phyloP scores from a whole-genome alignment of 2,113 vertebrate species.

The Hoplias malabaricus region DNA sequence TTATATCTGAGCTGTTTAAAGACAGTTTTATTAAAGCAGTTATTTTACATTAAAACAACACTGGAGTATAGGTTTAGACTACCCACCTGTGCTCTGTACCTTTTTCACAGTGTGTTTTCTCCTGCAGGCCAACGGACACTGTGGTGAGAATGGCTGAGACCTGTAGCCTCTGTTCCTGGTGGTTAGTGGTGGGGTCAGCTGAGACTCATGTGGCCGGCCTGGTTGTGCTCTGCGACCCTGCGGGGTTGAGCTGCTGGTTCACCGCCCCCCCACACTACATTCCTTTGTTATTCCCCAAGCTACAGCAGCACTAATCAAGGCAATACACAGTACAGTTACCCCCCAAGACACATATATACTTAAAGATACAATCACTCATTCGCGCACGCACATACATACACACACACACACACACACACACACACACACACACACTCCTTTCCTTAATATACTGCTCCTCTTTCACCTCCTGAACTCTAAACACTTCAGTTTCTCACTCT shows the following conservation, averaged over 20 bases:
- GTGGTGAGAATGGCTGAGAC: slow-evolving; percentile 28
- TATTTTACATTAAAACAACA: no score
- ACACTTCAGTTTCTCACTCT: background rate
- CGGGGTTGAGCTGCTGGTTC: slow-evolving; percentile 67
- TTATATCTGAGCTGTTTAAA: no score
- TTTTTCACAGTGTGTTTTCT: slow-evolving; percentile 13
- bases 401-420: background rate
- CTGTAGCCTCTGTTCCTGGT: background rate
- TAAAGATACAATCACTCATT: slow-evolving; percentile 13
- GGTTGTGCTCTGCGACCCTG: slow-evolving; percentile 67
- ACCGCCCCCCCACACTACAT: slow-evolving; percentile 71
- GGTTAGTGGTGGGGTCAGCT: slow-evolving; percentile 66
- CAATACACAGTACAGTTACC: slow-evolving; percentile 60
- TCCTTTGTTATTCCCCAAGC: slow-evolving; percentile 70
- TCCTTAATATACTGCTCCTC: background rate
- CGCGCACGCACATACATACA: slow-evolving; percentile 26
- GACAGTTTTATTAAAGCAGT: no score
- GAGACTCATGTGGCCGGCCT: slow-evolving; percentile 74
- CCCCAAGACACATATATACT: slow-evolving; percentile 1
- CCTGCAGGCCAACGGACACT: slow-evolving; percentile 37
- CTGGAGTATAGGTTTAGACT: no score
- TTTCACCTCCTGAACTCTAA: background rate
- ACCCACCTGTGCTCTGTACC: no score
- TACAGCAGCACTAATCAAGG: slow-evolving; percentile 53
- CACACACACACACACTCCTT: background rate